These are phyloP conservation scores for Cnemophilus loriae DNA, from an alignment of 2,113 vertebrate genomes.

Conservation along the genomic window DNA sequence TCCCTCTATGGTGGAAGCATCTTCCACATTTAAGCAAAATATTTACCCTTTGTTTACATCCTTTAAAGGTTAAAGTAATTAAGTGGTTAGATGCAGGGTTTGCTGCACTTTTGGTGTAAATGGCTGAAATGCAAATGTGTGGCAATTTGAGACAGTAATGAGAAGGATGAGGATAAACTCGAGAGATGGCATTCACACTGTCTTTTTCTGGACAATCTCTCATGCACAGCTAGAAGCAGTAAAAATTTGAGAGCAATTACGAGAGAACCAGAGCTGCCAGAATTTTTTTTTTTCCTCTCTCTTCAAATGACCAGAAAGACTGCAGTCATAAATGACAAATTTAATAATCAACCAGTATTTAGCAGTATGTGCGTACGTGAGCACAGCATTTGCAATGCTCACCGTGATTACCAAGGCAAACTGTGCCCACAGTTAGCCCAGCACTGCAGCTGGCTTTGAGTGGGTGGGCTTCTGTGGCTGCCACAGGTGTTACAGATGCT, in stretches of 20 bases:
- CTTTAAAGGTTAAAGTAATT: background rate
- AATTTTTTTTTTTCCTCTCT: background rate
- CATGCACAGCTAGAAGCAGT: background rate
- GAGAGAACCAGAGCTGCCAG: background rate
- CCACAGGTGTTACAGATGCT: background rate
- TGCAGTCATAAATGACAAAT: background rate
- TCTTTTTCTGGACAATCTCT: background rate
- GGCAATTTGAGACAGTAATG: background rate
- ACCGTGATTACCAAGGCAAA: background rate
- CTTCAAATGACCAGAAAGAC: background rate
- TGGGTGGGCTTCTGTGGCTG: background rate
- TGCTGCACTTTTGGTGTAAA: background rate
- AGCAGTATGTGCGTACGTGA: accelerated
- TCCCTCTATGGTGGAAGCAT: background rate
- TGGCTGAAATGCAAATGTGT: background rate
- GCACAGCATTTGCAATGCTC: background rate
- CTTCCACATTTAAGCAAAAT: background rate
- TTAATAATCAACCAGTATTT: background rate
- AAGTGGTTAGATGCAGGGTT: background rate
- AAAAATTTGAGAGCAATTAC: background rate
- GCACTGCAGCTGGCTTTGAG: background rate
- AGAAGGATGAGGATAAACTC: background rate
- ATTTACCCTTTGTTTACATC: background rate
- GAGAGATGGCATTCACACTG: background rate
- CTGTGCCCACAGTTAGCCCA: background rate